Evolutionary conservation across 2,888 invertebrate species (phyloP).

Genomic region (Drosophila kanekoi): DNA sequence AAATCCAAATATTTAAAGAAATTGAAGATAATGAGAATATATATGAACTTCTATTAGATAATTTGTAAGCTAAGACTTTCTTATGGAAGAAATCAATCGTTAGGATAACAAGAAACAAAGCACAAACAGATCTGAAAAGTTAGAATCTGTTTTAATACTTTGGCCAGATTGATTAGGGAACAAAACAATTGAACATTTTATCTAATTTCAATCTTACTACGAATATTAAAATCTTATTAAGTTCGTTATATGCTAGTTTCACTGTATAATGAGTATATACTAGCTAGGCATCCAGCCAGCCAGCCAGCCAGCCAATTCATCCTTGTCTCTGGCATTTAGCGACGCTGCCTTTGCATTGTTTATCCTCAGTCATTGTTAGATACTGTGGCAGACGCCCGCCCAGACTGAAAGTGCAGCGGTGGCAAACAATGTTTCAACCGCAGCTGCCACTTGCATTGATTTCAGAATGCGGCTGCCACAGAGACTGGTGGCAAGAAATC

Average conservation of each 20-base stretch:
- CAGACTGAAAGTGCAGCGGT: constrained; percentile 28
- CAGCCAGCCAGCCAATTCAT: constrained; percentile 46
- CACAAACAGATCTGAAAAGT: too few relatives aligned
- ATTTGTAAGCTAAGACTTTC: too few relatives aligned
- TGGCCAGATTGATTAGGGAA: too few relatives aligned
- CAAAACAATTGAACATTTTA: too few relatives aligned
- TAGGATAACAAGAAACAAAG: too few relatives aligned
- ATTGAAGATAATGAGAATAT: too few relatives aligned
- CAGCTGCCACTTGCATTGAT: constrained; percentile 72
- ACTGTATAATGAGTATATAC: constrained; percentile 50
- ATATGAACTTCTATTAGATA: too few relatives aligned
- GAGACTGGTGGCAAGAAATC: constrained; percentile 29
- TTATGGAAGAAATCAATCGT: too few relatives aligned
- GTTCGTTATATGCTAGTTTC: constrained; percentile 8
- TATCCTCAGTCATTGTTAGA: constrained; percentile 41
- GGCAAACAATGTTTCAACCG: constrained; percentile 71
- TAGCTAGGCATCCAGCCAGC: constrained; percentile 12
- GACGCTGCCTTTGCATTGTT: constrained; percentile 56
- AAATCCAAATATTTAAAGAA: too few relatives aligned
- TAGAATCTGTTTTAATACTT: too few relatives aligned
- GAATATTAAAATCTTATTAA: too few relatives aligned
- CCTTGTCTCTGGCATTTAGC: constrained; percentile 63
- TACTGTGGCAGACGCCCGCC: constrained; percentile 10
- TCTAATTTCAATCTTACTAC: too few relatives aligned
- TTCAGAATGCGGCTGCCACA: constrained; percentile 43